Percentiles rank a stretch among this genome's conserved stretches.
Evolutionary conservation across 2,888 invertebrate species (phyloP).

Genomic region (Ernsta delagoae): DNA sequence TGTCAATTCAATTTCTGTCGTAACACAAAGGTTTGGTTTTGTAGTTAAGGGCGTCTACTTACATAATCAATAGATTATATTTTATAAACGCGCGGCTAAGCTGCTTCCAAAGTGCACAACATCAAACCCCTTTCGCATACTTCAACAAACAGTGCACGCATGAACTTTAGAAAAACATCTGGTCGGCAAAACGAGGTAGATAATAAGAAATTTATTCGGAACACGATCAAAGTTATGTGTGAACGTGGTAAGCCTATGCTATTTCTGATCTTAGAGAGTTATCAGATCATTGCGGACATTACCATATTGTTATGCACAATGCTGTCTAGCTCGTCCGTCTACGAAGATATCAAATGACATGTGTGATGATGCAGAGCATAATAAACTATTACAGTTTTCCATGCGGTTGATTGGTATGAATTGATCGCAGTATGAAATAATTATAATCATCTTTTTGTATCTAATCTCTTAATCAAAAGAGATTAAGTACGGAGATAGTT

Average conservation of each 20-base stretch:
- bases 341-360: slow-evolving; percentile 1
- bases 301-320: slow-evolving; percentile 25
- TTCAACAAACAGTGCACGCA: slow-evolving; percentile 51
- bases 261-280: slow-evolving; percentile 27
- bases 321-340: slow-evolving; percentile 32
- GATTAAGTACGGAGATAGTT: no score
- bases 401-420: no score
- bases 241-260: slow-evolving; percentile 37
- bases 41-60: no score
- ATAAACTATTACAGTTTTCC: neutral
- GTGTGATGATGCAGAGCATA: neutral
- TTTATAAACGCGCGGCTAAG: no score
- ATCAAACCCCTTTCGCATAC: neutral
- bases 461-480: no score
- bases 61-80: no score
- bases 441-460: no score
- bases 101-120: no score
- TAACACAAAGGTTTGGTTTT: no score
- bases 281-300: slow-evolving; percentile 34
- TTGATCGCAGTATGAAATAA: no score
- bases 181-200: slow-evolving; percentile 43
- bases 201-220: slow-evolving; percentile 47
- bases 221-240: slow-evolving; percentile 43
- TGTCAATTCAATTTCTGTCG: no score
- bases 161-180: slow-evolving; percentile 52